Base-by-base conservation (phyloP, 1,140 invertebrate genomes). In the Nymphalis io region DNA sequence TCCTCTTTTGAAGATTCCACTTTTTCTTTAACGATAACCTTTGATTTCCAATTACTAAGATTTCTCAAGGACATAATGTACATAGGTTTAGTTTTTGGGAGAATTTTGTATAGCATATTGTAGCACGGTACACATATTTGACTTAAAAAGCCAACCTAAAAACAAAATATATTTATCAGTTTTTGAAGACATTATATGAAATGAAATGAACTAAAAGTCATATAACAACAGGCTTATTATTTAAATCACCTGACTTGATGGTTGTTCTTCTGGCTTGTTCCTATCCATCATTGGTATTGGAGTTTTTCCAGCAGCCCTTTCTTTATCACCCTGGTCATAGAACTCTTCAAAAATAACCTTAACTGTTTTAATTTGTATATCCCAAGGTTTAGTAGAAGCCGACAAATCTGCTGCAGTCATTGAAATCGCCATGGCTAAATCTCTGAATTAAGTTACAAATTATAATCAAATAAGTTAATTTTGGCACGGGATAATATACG, bases 231-330 rank as follows among this genome's bases (percentile, higher is more conserved):
- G 5, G 1, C n/a, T 16, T 2, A 33, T 46, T 18, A 21, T 21
- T 21, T 21, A 12, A 53, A 1, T 13, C 20, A 95, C 95, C 94
- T 97, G 96, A 65, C 95, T 94, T 6, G 94, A 87, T 1, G 96
- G 94, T 79, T 97, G 94, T 79, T 96, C 93, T 60, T 96, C 93
- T 2, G 94, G 93, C 79, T 95, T 94, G 48, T 93, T 91, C 67
- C 96, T 89, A 80, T 97, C 96, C 96, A 97, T 97, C 95, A 97
- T 97, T 2, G 96, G 93, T 67, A 96, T 95, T 0, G 96, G 96
- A 33, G 85, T 92, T 62, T 93, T 92, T 1, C 96, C 96, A 51
- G 93, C 93, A 12, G 92, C 92, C 71, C 93, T 92, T 83, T 97
- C 96, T 38, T 94, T 94, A 83, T 97, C 96, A 33, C 93, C 95